Percentiles rank a stretch among this genome's conserved stretches.
Evolutionary conservation across 2,888 invertebrate genomes (phyloP).

Genomic region (Pseudococcus viburni): DNA sequence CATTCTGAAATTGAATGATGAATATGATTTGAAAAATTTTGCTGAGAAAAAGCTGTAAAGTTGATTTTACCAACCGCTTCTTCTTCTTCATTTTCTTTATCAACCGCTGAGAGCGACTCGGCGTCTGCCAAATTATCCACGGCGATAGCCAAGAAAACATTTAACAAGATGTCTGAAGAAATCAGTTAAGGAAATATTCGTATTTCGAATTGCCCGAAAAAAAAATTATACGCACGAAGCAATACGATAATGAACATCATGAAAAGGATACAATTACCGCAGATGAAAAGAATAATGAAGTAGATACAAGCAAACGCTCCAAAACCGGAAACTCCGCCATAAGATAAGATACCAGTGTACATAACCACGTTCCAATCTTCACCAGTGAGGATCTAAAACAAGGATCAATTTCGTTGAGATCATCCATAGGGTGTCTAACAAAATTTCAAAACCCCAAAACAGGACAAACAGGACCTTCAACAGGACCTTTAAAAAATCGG

Average conservation of each 20-base stretch:
- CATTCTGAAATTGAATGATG: constrained; percentile 55
- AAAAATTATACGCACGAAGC: background rate
- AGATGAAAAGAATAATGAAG: constrained; percentile 99
- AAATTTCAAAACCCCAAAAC: no score
- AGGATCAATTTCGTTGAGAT: background rate
- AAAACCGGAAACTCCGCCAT: constrained; percentile 92
- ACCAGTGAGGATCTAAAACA: constrained; percentile 92
- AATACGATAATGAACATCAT: no score
- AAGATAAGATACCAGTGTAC: constrained; percentile 98
- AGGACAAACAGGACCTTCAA: no score
- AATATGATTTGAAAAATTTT: background rate
- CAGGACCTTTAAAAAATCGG: no score
- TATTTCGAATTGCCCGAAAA: background rate
- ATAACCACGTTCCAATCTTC: constrained; percentile 99
- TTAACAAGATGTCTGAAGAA: constrained; percentile 89
- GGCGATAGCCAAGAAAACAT: constrained; percentile 99
- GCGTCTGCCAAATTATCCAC: constrained; percentile 99
- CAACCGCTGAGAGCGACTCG: constrained; percentile 96
- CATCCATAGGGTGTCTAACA: no score
- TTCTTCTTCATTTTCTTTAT: constrained; percentile 88
- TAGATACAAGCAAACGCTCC: constrained; percentile 97
- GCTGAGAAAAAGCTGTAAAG: no score
- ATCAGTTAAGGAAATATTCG: constrained; percentile 66
- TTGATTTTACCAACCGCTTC: constrained; percentile 72
- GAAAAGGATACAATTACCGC: constrained; percentile 95